Conservation (phyloP, 2,888 invertebrate genomes). For the Sympetrum striolatum region DNA sequence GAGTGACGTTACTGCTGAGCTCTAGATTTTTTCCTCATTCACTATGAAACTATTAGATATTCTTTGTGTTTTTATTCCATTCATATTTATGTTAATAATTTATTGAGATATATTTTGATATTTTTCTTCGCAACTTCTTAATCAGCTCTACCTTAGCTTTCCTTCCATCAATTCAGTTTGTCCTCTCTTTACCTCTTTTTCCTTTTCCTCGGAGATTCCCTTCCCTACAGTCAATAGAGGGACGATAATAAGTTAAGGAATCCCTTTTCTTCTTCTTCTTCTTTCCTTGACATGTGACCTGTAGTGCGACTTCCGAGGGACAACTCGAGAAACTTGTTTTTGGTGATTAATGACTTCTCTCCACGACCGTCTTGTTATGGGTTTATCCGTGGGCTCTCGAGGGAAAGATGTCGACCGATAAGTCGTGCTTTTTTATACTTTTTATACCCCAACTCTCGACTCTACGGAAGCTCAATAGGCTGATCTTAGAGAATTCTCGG, state of each 20-base stretch:
- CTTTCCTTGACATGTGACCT: not conserved
- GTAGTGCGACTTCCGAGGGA: not conserved
- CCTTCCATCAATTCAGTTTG: not conserved
- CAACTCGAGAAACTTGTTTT: not conserved
- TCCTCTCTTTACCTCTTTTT: not conserved
- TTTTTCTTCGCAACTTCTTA: too few relatives aligned
- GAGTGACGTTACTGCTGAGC: too few relatives aligned
- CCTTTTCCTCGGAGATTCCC: not conserved
- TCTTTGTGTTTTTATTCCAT: too few relatives aligned
- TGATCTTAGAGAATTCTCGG: too few relatives aligned
- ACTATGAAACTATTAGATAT: too few relatives aligned
- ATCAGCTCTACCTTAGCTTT: too few relatives aligned
- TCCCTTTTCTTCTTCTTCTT: not conserved
- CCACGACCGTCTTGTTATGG: not conserved
- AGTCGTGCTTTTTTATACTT: too few relatives aligned
- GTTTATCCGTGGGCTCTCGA: not conserved
- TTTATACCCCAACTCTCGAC: too few relatives aligned
- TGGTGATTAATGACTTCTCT: not conserved
- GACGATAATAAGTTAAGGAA: not conserved
- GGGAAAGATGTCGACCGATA: not conserved
- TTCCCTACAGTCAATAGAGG: not conserved
- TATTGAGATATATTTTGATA: too few relatives aligned
- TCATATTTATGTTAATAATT: too few relatives aligned
- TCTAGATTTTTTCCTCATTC: too few relatives aligned
- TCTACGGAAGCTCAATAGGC: too few relatives aligned